phyloP scores from a whole-genome alignment of 2,797 vertebrate species.

The Acipenser oxyrinchus region DNA sequence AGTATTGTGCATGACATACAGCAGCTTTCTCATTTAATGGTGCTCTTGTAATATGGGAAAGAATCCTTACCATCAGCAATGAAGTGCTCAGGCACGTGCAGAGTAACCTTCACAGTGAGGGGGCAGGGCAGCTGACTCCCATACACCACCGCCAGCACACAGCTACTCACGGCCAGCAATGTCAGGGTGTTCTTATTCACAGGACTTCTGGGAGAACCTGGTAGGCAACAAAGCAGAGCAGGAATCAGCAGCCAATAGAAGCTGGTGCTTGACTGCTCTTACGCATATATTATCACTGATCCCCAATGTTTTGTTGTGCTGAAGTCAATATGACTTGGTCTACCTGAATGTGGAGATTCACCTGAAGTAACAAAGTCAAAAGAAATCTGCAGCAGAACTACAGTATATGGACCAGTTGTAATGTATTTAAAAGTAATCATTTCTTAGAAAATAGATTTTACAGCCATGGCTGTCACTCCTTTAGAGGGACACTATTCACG shows the following conservation, averaged over 20 bases:
- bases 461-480: too few species aligned
- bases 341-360: too few species aligned
- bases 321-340: neutral
- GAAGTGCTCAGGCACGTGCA: conserved; percentile 96
- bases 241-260: neutral
- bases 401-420: too few species aligned
- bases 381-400: too few species aligned
- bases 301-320: neutral
- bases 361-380: too few species aligned
- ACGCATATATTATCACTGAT: neutral
- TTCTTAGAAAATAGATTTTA: too few species aligned
- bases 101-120: conserved; percentile 89
- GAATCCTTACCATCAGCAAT: conserved; percentile 86
- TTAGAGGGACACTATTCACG: too few species aligned
- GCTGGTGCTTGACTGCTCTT: neutral
- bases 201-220: conserved; percentile 86
- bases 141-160: conserved; percentile 86
- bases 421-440: too few species aligned
- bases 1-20: too few species aligned
- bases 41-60: neutral
- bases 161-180: conserved; percentile 88
- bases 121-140: conserved; percentile 89
- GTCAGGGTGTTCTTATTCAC: conserved; percentile 91
- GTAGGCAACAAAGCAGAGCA: conserved; percentile 22
- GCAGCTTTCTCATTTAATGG: too few species aligned